Percentiles rank a stretch among this genome's conserved stretches.
Conservation (phyloP, 2,888 invertebrate species). For the Polia nebulosa region DNA sequence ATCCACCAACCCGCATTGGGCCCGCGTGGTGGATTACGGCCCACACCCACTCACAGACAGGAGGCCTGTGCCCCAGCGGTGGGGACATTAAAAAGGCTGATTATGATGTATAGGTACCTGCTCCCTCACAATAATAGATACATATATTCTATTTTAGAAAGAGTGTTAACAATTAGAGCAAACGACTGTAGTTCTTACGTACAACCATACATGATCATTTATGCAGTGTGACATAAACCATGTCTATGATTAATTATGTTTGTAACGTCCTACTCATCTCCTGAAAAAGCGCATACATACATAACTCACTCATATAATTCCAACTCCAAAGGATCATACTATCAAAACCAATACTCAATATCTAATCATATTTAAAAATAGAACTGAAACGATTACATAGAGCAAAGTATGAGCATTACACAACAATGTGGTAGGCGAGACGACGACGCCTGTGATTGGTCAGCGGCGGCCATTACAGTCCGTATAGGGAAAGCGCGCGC, state of each 20-base stretch:
- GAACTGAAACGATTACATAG: constrained; percentile 57
- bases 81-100: too few species aligned
- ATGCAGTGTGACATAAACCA: too few species aligned
- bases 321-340: constrained; percentile 10
- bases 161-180: not conserved
- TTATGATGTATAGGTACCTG: too few species aligned
- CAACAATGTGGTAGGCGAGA: constrained; percentile 77
- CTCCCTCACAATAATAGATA: too few species aligned
- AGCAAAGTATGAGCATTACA: constrained; percentile 57
- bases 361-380: constrained; percentile 57
- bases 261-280: not conserved
- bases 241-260: too few species aligned
- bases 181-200: not conserved
- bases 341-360: constrained; percentile 28
- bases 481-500: constrained; percentile 84
- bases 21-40: too few species aligned
- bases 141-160: not conserved
- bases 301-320: not conserved
- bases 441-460: constrained; percentile 78
- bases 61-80: too few species aligned
- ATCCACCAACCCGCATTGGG: too few species aligned
- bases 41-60: too few species aligned
- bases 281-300: not conserved
- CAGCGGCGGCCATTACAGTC: constrained; percentile 76
- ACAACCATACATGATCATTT: too few species aligned